Conservation (phyloP, 2,797 vertebrate species). For the Smutsia gigantea region DNA sequence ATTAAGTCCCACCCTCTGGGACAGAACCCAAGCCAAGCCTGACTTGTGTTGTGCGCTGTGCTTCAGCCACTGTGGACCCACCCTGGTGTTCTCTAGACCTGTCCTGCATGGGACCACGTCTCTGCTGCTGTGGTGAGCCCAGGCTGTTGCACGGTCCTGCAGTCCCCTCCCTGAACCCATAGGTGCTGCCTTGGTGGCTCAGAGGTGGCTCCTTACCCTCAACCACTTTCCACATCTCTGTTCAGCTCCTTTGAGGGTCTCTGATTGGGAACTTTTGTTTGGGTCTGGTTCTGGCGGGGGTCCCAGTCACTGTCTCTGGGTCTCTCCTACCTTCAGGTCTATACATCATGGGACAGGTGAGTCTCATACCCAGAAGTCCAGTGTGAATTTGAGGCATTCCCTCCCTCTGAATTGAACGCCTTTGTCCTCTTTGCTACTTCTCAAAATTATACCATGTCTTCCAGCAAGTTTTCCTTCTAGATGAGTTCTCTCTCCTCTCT, state of each 20-base stretch:
- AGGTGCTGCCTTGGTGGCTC: not conserved
- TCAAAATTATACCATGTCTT: not conserved
- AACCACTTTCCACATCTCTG: not conserved
- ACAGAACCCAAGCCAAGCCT: rapidly evolving
- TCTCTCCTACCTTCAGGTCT: not conserved
- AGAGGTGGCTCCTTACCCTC: not conserved
- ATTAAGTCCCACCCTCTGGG: not conserved
- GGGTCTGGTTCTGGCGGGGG: not conserved
- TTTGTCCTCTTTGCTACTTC: not conserved
- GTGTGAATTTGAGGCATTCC: not conserved
- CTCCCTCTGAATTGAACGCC: not conserved
- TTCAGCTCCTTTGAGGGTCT: not conserved
- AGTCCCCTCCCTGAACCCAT: not conserved
- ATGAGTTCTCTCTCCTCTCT: not conserved
- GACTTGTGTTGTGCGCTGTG: not conserved
- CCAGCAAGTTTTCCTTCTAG: not conserved
- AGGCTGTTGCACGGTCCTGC: not conserved
- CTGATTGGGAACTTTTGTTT: not conserved
- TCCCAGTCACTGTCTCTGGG: not conserved
- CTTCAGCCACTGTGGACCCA: not conserved
- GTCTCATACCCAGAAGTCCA: not conserved
- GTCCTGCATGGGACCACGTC: not conserved
- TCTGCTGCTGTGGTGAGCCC: not conserved
- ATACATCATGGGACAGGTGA: not conserved
- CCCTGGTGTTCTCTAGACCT: not conserved